A percentile compares a stretch with the other conserved stretches of the same genome.
Conservation (phyloP, 2,888 invertebrate species). For the Platycheirus albimanus region DNA sequence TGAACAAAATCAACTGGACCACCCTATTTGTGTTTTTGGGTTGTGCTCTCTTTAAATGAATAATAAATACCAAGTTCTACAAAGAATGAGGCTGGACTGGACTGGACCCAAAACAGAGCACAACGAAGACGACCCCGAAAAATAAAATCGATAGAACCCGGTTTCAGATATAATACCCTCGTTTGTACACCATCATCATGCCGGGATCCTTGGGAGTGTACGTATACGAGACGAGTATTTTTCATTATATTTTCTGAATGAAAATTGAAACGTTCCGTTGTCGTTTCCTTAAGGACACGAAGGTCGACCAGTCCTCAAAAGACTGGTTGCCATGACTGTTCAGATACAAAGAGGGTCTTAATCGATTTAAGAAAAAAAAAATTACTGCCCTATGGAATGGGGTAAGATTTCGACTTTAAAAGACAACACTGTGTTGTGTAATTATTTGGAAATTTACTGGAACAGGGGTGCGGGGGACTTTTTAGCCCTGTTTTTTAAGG, state of each 20-base stretch:
- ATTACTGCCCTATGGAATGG: neutral
- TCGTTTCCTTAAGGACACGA: neutral
- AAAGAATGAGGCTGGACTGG: neutral
- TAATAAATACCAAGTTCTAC: conserved; percentile 22
- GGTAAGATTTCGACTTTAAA: neutral
- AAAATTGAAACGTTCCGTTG: neutral
- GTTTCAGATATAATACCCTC: no score
- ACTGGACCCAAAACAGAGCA: neutral
- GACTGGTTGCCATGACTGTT: neutral
- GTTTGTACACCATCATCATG: no score
- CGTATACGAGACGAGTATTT: no score
- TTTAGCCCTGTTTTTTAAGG: neutral
- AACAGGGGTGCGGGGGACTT: neutral
- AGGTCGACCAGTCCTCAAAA: neutral
- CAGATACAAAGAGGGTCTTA: neutral
- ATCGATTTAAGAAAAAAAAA: neutral
- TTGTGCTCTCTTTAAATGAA: conserved; percentile 40
- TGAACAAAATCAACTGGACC: no score
- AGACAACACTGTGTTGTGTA: neutral
- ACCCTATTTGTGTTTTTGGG: conserved; percentile 34
- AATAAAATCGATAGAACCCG: conserved; percentile 56
- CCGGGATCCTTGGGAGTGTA: no score
- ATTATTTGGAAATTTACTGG: neutral
- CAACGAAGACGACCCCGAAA: conserved; percentile 1
- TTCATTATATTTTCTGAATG: neutral